Percentiles rank a stretch among this genome's conserved stretches.
Conservation (phyloP, 2,113 vertebrate genomes). For the Cavia porcellus region DNA sequence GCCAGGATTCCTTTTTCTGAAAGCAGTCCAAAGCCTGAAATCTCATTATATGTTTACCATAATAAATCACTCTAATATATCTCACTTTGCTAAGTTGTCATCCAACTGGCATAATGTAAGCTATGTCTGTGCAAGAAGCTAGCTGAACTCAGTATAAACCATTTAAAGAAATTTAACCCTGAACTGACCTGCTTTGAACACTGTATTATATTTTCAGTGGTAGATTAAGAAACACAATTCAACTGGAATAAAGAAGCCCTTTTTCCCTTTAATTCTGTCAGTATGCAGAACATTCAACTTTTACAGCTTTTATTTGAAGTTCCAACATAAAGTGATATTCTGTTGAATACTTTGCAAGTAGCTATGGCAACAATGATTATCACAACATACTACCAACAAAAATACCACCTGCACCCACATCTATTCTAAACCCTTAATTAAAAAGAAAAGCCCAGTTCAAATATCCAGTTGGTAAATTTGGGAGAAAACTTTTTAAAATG, state of each 20-base stretch:
- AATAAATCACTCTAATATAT: constrained; percentile 71
- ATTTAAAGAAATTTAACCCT: constrained; percentile 67
- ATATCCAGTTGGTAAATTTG: constrained; percentile 77
- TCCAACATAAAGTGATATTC: constrained; percentile 77
- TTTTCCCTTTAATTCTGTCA: constrained; percentile 73
- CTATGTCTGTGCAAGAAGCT: constrained; percentile 36
- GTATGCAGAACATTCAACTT: constrained; percentile 67
- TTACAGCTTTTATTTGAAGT: constrained; percentile 77
- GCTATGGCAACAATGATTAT: constrained; percentile 81
- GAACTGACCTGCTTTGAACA: constrained; percentile 72
- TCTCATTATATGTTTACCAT: constrained; percentile 67
- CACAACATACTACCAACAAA: constrained; percentile 81
- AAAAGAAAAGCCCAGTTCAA: constrained; percentile 79
- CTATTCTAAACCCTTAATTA: constrained; percentile 82
- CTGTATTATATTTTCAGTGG: constrained; percentile 64
- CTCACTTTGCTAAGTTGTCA: constrained; percentile 66
- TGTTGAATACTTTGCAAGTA: constrained; percentile 77
- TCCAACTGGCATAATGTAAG: constrained; percentile 61
- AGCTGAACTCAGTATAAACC: constrained; percentile 67
- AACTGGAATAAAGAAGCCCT: constrained; percentile 63
- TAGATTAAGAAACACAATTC: constrained; percentile 75
- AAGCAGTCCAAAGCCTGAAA: constrained; percentile 41
- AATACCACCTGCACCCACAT: constrained; percentile 79
- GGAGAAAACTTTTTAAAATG: constrained; percentile 55
- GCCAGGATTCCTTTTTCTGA: constrained; percentile 12